Evolutionary conservation across 2,797 vertebrate genomes (phyloP).

Genomic region (Epinephelus coioides): DNA sequence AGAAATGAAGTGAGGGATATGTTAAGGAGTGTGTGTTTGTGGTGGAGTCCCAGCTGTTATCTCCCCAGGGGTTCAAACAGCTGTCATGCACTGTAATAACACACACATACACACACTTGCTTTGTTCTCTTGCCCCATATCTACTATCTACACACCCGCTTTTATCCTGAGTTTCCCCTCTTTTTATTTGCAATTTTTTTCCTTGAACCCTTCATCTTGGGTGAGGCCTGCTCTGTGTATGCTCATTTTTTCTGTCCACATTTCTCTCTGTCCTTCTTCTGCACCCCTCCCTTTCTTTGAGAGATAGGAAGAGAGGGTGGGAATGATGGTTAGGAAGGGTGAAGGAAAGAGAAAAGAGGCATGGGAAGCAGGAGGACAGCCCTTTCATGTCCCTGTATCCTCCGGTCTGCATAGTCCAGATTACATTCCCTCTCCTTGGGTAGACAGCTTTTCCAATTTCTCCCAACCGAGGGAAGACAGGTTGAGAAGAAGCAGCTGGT

Average conservation of each 20-base stretch:
- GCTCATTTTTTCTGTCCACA: constrained; percentile 24
- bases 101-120: constrained; percentile 43
- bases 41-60: constrained; percentile 88
- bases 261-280: constrained; percentile 32
- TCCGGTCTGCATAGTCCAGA: constrained; percentile 82
- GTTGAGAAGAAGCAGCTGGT: constrained; percentile 76
- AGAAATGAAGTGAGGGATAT: constrained; percentile 72
- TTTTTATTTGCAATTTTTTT: constrained; percentile 35
- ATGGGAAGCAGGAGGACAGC: constrained; percentile 67
- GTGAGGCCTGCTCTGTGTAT: constrained; percentile 16
- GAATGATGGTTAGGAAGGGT: constrained; percentile 74
- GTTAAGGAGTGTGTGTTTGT: constrained; percentile 73
- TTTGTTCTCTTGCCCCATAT: constrained; percentile 63
- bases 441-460: constrained; percentile 82
- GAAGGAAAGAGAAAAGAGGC: constrained; percentile 76
- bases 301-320: constrained; percentile 53
- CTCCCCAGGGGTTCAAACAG: constrained; percentile 89
- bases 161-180: constrained; percentile 30
- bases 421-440: constrained; percentile 75
- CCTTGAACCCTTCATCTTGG: constrained; percentile 29
- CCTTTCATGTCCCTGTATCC: constrained; percentile 77
- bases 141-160: constrained; percentile 31
- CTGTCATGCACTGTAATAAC: constrained; percentile 80
- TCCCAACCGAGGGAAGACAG: constrained; percentile 74
- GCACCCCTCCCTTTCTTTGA: constrained; percentile 26